Conservation (phyloP, 2,113 vertebrate species). For the Pterophyllum scalare region DNA sequence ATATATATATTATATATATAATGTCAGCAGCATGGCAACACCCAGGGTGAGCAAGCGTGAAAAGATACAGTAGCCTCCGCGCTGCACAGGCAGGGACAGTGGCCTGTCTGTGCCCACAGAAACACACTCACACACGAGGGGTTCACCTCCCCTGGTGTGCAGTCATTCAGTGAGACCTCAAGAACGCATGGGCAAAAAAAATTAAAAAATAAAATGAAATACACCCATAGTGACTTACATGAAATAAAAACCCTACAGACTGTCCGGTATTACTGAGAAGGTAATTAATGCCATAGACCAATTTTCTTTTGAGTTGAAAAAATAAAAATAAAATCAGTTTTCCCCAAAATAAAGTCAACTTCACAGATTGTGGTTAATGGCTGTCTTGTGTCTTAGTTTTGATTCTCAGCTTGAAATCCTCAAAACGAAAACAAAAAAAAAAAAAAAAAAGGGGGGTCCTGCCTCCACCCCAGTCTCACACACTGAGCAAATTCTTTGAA, state of each 20-base stretch:
- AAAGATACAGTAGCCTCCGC: constrained; percentile 74
- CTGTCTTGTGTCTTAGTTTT: constrained; percentile 86
- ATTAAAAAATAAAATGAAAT: constrained; percentile 6
- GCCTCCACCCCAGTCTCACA: constrained; percentile 79
- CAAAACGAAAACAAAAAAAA: constrained; percentile 63
- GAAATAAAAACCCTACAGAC: constrained; percentile 67
- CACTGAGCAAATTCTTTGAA: constrained; percentile 84
- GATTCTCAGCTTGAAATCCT: constrained; percentile 83
- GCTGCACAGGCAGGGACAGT: constrained; percentile 64
- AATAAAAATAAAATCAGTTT: constrained; percentile 61
- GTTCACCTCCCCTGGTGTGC: constrained; percentile 62
- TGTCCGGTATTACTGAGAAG: constrained; percentile 61
- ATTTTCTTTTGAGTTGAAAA: constrained; percentile 53
- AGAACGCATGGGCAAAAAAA: constrained; percentile 48
- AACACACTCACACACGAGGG: constrained; percentile 45
- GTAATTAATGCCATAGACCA: constrained; percentile 70
- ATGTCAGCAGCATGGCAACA: constrained; percentile 74
- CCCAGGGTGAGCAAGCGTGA: constrained; percentile 71
- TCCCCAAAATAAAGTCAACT: constrained; percentile 79
- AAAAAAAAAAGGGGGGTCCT: constrained; percentile 63
- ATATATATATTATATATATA: not conserved
- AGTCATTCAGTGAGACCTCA: constrained; percentile 71
- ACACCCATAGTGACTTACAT: constrained; percentile 64
- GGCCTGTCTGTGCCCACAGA: constrained; percentile 63
- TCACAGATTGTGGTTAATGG: constrained; percentile 95